Conservation (phyloP, 2,888 invertebrate species). For the Autographa pulchrina region DNA sequence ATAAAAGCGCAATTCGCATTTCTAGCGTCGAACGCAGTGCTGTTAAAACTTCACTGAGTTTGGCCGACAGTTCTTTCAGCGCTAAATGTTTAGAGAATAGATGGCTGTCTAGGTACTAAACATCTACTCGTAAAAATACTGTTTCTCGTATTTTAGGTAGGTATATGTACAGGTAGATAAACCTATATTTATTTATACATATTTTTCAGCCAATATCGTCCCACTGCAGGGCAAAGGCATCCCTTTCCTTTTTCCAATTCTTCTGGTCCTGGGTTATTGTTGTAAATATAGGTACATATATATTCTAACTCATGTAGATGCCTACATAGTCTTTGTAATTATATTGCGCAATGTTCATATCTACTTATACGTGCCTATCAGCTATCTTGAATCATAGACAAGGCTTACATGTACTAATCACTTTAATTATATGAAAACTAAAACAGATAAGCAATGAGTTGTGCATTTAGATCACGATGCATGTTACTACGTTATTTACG, state of each 20-base stretch:
- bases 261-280: too few species aligned
- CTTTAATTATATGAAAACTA: constrained; percentile 44
- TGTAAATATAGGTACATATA: too few species aligned
- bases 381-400: constrained; percentile 32
- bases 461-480: constrained; percentile 10
- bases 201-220: too few species aligned
- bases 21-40: not conserved
- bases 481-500: not conserved
- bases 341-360: constrained; percentile 36
- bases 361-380: constrained; percentile 40
- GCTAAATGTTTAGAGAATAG: not conserved
- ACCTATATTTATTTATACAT: too few species aligned
- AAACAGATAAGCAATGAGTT: constrained; percentile 32
- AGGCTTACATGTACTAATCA: constrained; percentile 37
- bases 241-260: too few species aligned
- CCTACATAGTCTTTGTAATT: constrained; percentile 12
- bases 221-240: too few species aligned
- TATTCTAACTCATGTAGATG: not conserved
- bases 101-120: not conserved
- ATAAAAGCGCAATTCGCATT: not conserved
- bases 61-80: not conserved
- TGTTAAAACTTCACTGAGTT: not conserved
- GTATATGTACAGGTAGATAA: too few species aligned
- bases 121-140: too few species aligned
- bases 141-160: too few species aligned